Evolutionary conservation across 1,140 invertebrate genomes (phyloP), one percentile per base, ranked within the genome.

Genomic region (Globodera ellingtonae): DNA sequence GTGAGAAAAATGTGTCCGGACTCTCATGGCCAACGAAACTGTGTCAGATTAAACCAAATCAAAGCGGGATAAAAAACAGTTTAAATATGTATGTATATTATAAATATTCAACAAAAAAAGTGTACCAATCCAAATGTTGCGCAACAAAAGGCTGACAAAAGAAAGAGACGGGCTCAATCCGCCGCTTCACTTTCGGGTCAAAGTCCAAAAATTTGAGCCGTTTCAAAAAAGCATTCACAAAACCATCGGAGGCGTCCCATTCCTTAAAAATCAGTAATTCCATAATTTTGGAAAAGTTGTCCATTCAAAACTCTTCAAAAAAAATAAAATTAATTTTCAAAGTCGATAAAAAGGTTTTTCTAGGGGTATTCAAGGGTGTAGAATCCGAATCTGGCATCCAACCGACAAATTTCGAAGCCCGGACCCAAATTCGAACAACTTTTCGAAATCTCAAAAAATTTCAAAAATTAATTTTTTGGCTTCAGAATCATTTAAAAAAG

Each of bases 1-100:
- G 93, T 0, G 94, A 94, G 87, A 94, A 98, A 59, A 94, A 93
- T 0, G 93, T 93, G 70, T 95, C 93, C 8, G 62, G 78, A 44
- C 83, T 66, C 48, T 89, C 87, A 24, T 82, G 79, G 46, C 82
- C 84, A 50, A 87, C 77, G 75, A 85, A 88, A 67, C 86, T 86
- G 35, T 35, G 35, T 35, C 35, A 35, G 35, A 67, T 69, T 72
- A 85, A 35, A 44, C 10, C 15, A 56, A 21, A 81, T 21, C 8
- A 6, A 50, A 13, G 21, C 3, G 18, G 18, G 8, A 79, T 8
- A 46, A 69, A 74, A 74, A 15, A 10, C 1, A 77, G 6, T 47
- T 35, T 15, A 75, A 48, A 59, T 21, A 44, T 6, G n/a, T n/a
- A n/a, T n/a, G n/a, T n/a, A n/a, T n/a, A n/a, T 79, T 62, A 76